Evolutionary conservation across 2,888 invertebrate genomes (phyloP), one percentile per base, ranked within the genome.

Genomic region (Drosophila kambysellisi): DNA sequence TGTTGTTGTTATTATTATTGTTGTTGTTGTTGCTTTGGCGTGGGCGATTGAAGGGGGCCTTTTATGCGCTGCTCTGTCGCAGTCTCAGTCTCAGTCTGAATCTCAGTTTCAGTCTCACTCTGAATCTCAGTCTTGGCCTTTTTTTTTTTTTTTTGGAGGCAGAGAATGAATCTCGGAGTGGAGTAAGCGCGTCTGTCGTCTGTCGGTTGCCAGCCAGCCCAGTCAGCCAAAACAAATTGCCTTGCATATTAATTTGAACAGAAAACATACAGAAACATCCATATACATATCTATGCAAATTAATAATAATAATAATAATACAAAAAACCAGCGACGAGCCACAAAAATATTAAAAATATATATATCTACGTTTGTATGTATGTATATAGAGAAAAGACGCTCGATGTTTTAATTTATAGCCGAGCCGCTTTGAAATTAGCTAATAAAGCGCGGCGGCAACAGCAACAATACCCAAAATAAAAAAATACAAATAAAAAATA

Each of bases 401-500:
- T 75, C 74, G 81, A 89, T 88, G 75, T 88, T 86, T 77, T 89
- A 86, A 86, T 86, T 86, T 89, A 89, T 86, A 77, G 79, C 88
- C 86, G 60, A 70, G 76, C 83, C 90, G 90, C 86, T 83, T 89
- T 83, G 88, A 90, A 89, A 85, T 89, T 89, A 89, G 84, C 80
- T 84, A 82, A 81, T 81, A 81, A 81, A 82, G 80, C 70, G 76
- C 79, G 74, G 69, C 73, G 65, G 60, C 73, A 37, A 51, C 61
- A 61, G 54, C 61, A 70, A 64, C 69, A 77, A 74, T 29, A 53
- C 29, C 63, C 50, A 17, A 50, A n/a, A 9, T 30, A 51, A 8
- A 57, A 20, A 30, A 25, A 54, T 25, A 25, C 20, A 25, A 56
- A n/a, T 67, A 59, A 33, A 66, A 32, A 62, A 43, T 30, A 61